Conservation (phyloP, 2,797 vertebrate species). For the Typhlichthys eigenmanni region DNA sequence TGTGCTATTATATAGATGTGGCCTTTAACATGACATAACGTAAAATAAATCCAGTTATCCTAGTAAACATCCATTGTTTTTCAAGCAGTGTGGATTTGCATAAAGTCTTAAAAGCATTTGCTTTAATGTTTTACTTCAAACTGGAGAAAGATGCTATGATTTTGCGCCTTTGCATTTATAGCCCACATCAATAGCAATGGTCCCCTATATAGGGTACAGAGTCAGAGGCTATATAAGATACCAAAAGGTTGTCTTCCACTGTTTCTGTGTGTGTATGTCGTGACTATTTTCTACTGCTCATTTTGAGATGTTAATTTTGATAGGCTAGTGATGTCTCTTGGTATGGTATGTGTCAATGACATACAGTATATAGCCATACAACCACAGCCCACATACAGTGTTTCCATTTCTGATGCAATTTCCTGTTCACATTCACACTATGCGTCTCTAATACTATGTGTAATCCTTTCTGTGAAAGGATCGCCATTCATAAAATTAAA, state of each 20-base stretch:
- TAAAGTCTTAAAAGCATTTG: background rate
- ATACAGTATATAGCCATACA: conserved; percentile 66
- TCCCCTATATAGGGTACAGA: too few species aligned
- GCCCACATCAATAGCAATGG: too few species aligned
- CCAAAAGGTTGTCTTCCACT: conserved; percentile 45
- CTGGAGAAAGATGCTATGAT: too few species aligned
- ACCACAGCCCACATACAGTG: conserved; percentile 57
- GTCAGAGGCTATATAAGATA: too few species aligned
- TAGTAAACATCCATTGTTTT: too few species aligned
- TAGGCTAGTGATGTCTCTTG: conserved; percentile 42
- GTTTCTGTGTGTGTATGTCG: conserved; percentile 36
- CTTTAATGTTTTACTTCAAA: conserved; percentile 11
- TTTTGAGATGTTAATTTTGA: too few species aligned
- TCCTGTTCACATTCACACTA: conserved; percentile 44
- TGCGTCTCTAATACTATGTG: conserved; percentile 58
- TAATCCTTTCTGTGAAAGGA: conserved; percentile 98
- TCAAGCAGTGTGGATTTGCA: background rate
- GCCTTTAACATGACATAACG: too few species aligned
- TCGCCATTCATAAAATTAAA: conserved; percentile 62
- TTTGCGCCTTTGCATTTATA: too few species aligned
- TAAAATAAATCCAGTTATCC: too few species aligned
- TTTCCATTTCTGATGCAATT: conserved; percentile 2
- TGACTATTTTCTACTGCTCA: conserved; percentile 37
- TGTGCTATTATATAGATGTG: too few species aligned
- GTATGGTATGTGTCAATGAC: conserved; percentile 50